Evolutionary conservation across 2,797 vertebrate genomes (phyloP).

Genomic region (Cottoperca gobio): DNA sequence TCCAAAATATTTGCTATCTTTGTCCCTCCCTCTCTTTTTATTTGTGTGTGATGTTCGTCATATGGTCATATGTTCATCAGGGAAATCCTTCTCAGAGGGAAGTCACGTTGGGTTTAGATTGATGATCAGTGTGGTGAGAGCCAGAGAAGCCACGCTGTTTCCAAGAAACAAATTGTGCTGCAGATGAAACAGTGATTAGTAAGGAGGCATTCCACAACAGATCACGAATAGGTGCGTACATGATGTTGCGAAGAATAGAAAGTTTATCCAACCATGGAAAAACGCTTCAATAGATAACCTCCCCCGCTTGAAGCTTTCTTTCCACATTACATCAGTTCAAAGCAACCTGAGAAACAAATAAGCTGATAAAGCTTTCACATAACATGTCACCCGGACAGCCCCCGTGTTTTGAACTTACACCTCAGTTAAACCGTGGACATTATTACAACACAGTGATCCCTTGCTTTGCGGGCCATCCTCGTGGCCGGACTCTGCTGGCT

Average conservation of each 20-base stretch:
- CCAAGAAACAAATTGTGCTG: slow-evolving; percentile 3
- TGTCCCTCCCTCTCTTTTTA: background rate
- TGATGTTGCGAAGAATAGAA: background rate
- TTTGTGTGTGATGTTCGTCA: background rate
- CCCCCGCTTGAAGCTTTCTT: background rate
- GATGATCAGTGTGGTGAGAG: slow-evolving; percentile 6
- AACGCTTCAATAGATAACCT: background rate
- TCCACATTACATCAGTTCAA: slow-evolving; percentile 2
- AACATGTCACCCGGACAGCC: background rate
- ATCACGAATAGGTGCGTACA: background rate
- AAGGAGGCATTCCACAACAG: background rate
- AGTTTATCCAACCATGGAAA: background rate
- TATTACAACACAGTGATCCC: slow-evolving; percentile 22
- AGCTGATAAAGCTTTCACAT: slow-evolving; percentile 15
- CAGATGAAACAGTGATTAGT: slow-evolving; percentile 19
- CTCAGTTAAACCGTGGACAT: background rate
- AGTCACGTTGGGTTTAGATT: slow-evolving; percentile 35
- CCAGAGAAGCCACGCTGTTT: slow-evolving; percentile 14
- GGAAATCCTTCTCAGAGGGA: slow-evolving; percentile 25
- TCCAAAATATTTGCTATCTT: background rate
- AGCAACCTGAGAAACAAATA: background rate
- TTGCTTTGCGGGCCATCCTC: slow-evolving; percentile 33
- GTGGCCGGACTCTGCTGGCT: slow-evolving; percentile 9
- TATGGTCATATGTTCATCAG: background rate
- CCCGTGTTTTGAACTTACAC: background rate